phyloP scores from a whole-genome alignment of 2,113 vertebrate species.

The Terrapene triunguis region DNA sequence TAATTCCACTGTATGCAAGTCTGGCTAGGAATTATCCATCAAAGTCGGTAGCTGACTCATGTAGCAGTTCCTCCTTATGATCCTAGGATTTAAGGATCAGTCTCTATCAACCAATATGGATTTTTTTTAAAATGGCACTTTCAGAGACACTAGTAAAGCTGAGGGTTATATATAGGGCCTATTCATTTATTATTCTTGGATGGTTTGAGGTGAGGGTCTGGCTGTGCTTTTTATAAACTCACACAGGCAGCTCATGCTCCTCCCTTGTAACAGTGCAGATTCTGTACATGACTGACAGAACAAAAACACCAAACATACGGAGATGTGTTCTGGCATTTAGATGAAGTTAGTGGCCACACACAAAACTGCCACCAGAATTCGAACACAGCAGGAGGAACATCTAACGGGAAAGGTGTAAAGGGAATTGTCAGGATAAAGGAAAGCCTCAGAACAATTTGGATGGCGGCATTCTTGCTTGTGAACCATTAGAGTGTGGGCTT shows the following conservation, averaged over 20 bases:
- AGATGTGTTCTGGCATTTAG: slow-evolving; percentile 12
- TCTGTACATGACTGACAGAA: neutral
- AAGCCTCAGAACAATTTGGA: neutral
- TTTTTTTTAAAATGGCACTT: neutral
- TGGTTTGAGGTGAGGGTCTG: neutral
- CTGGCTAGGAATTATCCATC: neutral
- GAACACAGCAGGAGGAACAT: neutral
- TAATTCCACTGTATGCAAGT: neutral
- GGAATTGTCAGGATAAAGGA: slow-evolving; percentile 26
- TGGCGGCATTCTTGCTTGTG: neutral
- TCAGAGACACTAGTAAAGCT: neutral
- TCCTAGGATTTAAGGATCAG: neutral
- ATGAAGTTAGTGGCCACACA: neutral
- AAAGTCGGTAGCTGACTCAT: neutral
- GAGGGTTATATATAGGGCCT: rapidly evolving
- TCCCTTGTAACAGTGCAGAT: neutral
- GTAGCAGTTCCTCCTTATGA: neutral
- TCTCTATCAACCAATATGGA: neutral
- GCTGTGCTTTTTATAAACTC: neutral
- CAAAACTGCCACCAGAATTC: neutral
- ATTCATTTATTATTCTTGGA: rapidly evolving
- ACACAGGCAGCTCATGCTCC: neutral
- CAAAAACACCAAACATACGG: neutral
- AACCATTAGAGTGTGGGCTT: neutral
- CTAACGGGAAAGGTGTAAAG: neutral